Base-by-base conservation (phyloP, 1,140 invertebrate species). In the Heterodera schachtii region DNA sequence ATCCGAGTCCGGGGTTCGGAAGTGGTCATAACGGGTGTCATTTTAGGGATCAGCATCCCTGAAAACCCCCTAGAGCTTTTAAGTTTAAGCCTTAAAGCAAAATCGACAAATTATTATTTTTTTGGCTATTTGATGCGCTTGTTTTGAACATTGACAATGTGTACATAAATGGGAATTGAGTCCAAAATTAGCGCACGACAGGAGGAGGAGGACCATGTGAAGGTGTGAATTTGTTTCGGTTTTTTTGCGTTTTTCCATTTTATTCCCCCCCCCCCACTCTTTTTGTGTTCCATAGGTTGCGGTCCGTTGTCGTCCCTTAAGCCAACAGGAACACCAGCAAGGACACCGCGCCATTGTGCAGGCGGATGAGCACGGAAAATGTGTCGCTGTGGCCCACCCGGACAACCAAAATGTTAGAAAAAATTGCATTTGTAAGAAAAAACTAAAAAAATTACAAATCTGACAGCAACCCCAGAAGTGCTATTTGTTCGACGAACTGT, bases 401-500 rank as follows among this genome's bases (percentile, higher is more conserved):
- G 46, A 69, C 46, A 44, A 19, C 70, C n/a, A 13, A 84, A 73
- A 64, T 73, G 60, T 85, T 71, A 80, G 43, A 49, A 79, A 16
- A 49, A 52, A 79, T 80, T 81, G 19, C 13, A 80, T 82, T 75
- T 69, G 1, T 83, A 84, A 41, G 11, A 52, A 52, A 52, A 52
- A 31, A 31, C 1, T 31, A 31, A 31, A 31, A 31, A 31, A 31
- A 52, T 52, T 52, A 1, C 49, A 52, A 73, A 73, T 79, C 13
- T 77, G 77, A 75, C 41, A 87, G 87, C 95, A 91, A 92, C 93
- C 82, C 85, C 93, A 94, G 2, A 94, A 95, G 90, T 92, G 93
- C 0, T 95, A 95, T 84, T 91, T 92, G 3, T 95, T 95, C 90
- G 94, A 95, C 91, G 93, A 93, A 86, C 94, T 95, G 16, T 95